Base-by-base conservation (phyloP, 2,113 vertebrate genomes). In the Tylochromis polylepis region DNA sequence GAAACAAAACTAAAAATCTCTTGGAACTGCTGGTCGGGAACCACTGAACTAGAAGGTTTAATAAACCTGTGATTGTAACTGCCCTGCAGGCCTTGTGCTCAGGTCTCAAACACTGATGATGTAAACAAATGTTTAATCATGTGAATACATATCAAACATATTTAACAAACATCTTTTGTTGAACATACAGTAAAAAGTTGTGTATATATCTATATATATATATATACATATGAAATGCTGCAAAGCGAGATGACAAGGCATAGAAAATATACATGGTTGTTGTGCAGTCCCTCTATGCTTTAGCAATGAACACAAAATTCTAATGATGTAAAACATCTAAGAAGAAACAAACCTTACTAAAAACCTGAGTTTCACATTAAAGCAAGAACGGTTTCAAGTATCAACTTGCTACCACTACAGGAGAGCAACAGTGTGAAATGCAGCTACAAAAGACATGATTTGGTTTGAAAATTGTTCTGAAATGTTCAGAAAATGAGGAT, bases 361-460 rank as follows among this genome's bases (percentile, higher is more conserved):
- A 65, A 94, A 95, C 95, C 94, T 95, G 95, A 95, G 95, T 89
- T 92, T 93, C 78, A 94, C 91, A 86, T 94, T 93, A 94, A 94
- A 95, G 95, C 94, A 89, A 92, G 82, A 67, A 94, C 43, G 79
- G 90, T 70, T 93, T 95, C 94, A 95, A 95, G 94, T 92, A 89
- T 93, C 56, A 81, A 92, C 92, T 90, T 91, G 89, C 90, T 65
- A 91, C 85, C 88, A 89, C 93, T 87, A 94, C 82, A 87, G 86
- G 86, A 90, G 88, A 92, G 92, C 91, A 90, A 92, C 90, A 85
- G 75, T 88, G 92, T 83, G 89, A 93, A 85, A 93, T 86, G 93
- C 77, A 89, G 83, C 86, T 87, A 93, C 79, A 83, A 83, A 56
- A 91, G 79, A 94, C 82, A 89, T 57, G 77, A 89, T 93, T 94